A percentile compares a stretch with the other conserved stretches of the same genome.
Evolutionary conservation across 2,888 invertebrate species (phyloP).

Genomic region (Caenorhabditis sp.): DNA sequence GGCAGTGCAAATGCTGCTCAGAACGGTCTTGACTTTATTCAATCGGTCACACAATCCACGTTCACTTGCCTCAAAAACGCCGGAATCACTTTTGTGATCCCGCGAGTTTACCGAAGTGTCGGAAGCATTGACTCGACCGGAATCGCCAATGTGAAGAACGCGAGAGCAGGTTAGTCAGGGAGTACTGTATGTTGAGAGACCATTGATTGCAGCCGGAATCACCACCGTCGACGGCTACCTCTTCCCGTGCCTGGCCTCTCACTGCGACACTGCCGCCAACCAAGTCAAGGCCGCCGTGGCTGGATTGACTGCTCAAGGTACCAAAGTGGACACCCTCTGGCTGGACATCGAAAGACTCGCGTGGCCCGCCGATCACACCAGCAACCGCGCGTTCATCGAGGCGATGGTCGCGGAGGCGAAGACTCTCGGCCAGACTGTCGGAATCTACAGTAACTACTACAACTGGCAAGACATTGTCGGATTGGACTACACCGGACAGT

Average conservation of each 20-base stretch:
- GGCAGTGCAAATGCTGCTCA: neutral
- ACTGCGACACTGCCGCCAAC: constrained; percentile 42
- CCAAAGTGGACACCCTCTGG: constrained; percentile 57
- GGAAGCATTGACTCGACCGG: constrained; percentile 64
- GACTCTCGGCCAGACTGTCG: constrained; percentile 47
- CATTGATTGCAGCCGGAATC: constrained; percentile 47
- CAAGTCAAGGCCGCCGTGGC: constrained; percentile 49
- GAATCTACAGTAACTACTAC: constrained; percentile 68
- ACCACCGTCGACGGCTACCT: constrained; percentile 61
- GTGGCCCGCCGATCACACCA: constrained; percentile 60
- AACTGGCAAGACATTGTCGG: constrained; percentile 70
- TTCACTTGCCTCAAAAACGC: constrained; percentile 61
- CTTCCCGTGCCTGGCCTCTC: constrained; percentile 62
- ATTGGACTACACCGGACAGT: constrained; percentile 58
- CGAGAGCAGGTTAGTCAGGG: constrained; percentile 60
- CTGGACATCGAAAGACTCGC: constrained; percentile 65
- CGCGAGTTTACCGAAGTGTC: constrained; percentile 59
- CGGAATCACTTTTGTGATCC: constrained; percentile 64
- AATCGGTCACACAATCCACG: constrained; percentile 51
- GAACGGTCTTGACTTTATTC: constrained; percentile 45
- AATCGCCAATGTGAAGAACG: constrained; percentile 68
- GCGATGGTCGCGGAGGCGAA: constrained; percentile 39
- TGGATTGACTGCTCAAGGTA: constrained; percentile 39
- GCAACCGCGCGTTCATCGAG: constrained; percentile 63
- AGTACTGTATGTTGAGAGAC: neutral